A percentile compares a stretch with the other conserved stretches of the same genome.
Conservation (phyloP, 1,140 invertebrate species). For the Drosophila rufa region DNA sequence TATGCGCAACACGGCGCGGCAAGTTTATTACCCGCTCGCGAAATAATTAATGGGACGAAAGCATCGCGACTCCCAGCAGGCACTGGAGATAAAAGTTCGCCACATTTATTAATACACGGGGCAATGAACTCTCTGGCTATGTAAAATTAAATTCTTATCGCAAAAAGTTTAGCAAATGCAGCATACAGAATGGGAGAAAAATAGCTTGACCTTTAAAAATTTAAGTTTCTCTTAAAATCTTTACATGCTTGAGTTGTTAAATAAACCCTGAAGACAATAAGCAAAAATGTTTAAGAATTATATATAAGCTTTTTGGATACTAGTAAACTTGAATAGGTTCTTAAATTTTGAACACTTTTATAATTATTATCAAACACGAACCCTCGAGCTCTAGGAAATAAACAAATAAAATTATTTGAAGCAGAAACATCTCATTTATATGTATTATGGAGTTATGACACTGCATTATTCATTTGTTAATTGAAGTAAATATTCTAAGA, state of each 20-base stretch:
- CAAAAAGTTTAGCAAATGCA: neutral
- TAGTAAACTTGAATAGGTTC: too few species aligned
- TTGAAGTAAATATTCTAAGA: too few species aligned
- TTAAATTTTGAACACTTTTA: neutral
- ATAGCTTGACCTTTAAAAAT: neutral
- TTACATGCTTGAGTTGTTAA: neutral
- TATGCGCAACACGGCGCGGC: conserved; percentile 44
- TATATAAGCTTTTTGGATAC: neutral
- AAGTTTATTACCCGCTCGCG: conserved; percentile 35
- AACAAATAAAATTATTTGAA: too few species aligned
- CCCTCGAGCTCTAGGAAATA: too few species aligned
- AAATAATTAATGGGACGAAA: conserved; percentile 49
- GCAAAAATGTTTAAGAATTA: neutral
- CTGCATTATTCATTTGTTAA: too few species aligned
- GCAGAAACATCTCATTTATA: too few species aligned
- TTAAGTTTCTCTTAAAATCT: too few species aligned
- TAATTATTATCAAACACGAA: too few species aligned
- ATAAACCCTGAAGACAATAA: too few species aligned
- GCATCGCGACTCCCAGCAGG: conserved; percentile 21
- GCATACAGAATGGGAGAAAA: too few species aligned
- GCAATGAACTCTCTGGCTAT: conserved; percentile 1
- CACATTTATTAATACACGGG: conserved; percentile 14
- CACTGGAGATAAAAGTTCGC: conserved; percentile 16
- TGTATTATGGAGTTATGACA: neutral
- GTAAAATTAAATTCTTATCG: conserved; percentile 1